A percentile compares a stretch with the other conserved stretches of the same genome.
These are phyloP conservation scores for Nesogale talazaci DNA, from an alignment of 2,113 vertebrate genomes.

Conservation along the genomic window DNA sequence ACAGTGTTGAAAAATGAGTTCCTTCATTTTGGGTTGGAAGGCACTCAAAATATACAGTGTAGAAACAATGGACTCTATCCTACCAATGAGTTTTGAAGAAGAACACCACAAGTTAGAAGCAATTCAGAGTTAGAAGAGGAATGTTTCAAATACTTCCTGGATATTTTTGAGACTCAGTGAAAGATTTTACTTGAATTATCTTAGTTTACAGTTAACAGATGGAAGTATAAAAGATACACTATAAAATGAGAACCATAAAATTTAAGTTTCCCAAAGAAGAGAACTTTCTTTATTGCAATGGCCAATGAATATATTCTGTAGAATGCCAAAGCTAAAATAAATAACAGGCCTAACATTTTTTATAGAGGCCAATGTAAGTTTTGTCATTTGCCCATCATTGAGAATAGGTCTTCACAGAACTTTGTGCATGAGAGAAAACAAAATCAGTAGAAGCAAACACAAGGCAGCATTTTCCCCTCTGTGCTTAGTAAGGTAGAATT, in stretches of 20 bases:
- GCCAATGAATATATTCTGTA: not conserved
- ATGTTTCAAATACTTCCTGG: not conserved
- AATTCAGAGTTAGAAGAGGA: not conserved
- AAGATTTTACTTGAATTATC: not conserved
- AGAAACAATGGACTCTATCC: not conserved
- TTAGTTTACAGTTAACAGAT: not conserved
- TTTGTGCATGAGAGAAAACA: not conserved
- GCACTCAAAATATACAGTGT: not conserved
- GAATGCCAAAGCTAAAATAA: constrained; percentile 18
- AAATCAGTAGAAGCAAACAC: not conserved
- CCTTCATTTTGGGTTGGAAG: not conserved
- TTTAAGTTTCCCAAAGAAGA: not conserved
- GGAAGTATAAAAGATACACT: not conserved
- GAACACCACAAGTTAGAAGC: not conserved
- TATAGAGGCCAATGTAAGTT: not conserved
- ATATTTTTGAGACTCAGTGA: not conserved
- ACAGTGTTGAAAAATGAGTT: not conserved
- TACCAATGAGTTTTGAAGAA: not conserved
- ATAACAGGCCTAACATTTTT: not conserved
- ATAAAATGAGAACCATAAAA: not conserved
- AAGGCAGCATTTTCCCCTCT: constrained; percentile 1
- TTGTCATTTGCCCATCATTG: not conserved
- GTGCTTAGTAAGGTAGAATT: not conserved
- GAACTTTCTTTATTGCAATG: constrained; percentile 11
- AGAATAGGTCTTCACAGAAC: not conserved